These are phyloP conservation scores for Lithosia quadra DNA, from an alignment of 2,888 invertebrate genomes.

Conservation along the genomic window DNA sequence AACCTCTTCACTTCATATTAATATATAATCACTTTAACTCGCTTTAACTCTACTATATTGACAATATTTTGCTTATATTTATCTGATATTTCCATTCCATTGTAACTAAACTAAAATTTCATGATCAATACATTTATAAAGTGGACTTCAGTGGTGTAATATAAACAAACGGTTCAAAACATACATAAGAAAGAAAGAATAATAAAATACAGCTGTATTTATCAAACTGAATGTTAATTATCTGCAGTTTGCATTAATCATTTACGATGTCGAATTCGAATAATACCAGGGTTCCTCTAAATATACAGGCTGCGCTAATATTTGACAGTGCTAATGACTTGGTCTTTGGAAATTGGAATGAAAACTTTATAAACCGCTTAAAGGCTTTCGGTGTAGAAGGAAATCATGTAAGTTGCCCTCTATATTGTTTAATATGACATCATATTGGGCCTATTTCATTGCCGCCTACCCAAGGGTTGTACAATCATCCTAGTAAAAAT, in stretches of 20 bases:
- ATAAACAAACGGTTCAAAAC: neutral
- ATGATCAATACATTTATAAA: too few species aligned
- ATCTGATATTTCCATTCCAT: neutral
- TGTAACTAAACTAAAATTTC: too few species aligned
- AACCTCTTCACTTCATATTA: too few species aligned
- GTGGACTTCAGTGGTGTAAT: neutral
- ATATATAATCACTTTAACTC: too few species aligned
- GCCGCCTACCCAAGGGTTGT: neutral
- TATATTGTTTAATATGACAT: neutral
- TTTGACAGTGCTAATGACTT: slow-evolving; percentile 92
- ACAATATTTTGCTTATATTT: neutral
- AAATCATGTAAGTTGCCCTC: slow-evolving; percentile 33
- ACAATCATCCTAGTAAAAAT: neutral
- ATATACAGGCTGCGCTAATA: slow-evolving; percentile 90
- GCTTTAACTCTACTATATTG: too few species aligned
- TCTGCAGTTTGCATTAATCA: neutral
- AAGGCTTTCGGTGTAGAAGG: slow-evolving; percentile 73
- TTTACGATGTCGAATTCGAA: neutral
- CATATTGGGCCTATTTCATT: neutral
- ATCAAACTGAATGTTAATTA: neutral
- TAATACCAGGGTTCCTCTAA: slow-evolving; percentile 6
- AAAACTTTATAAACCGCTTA: slow-evolving; percentile 83
- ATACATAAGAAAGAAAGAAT: neutral
- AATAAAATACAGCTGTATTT: neutral
- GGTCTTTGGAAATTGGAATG: slow-evolving; percentile 90